Percentiles rank a stretch among this genome's conserved stretches.
Evolutionary conservation across 1,140 invertebrate genomes (phyloP).

Genomic region (Acyrthosiphon pisum): DNA sequence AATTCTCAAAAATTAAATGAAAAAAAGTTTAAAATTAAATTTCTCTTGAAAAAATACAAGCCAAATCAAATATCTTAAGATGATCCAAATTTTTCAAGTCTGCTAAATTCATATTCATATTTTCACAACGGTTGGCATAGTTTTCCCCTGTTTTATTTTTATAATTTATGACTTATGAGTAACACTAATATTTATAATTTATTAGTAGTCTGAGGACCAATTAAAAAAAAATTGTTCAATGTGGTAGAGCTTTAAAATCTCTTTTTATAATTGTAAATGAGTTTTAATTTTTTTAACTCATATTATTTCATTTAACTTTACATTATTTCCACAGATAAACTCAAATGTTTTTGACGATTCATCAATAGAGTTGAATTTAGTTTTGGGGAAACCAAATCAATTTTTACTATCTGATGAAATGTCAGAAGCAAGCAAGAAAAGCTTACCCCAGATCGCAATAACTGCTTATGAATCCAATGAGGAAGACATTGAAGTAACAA

Average conservation of each 20-base stretch:
- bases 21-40: background rate
- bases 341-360: slow-evolving; percentile 27
- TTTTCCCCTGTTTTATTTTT: background rate
- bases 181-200: background rate
- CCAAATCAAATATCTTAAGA: too few species aligned
- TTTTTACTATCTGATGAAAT: background rate
- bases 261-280: background rate
- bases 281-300: background rate
- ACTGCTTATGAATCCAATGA: slow-evolving; percentile 44
- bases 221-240: background rate
- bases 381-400: background rate
- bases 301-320: background rate
- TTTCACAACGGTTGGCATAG: background rate
- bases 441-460: slow-evolving; percentile 33
- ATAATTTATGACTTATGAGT: background rate
- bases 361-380: slow-evolving; percentile 28
- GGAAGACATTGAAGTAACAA: slow-evolving; percentile 37
- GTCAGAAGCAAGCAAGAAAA: background rate
- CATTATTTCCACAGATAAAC: slow-evolving; percentile 52
- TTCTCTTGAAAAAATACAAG: background rate
- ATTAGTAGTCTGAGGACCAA: background rate
- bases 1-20: background rate
- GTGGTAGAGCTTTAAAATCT: slow-evolving; percentile 27
- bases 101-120: background rate
- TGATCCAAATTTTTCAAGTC: background rate